Percentiles rank a stretch among this genome's conserved stretches.
Conservation (phyloP, 2,797 vertebrate genomes). For the Chanos chanos region DNA sequence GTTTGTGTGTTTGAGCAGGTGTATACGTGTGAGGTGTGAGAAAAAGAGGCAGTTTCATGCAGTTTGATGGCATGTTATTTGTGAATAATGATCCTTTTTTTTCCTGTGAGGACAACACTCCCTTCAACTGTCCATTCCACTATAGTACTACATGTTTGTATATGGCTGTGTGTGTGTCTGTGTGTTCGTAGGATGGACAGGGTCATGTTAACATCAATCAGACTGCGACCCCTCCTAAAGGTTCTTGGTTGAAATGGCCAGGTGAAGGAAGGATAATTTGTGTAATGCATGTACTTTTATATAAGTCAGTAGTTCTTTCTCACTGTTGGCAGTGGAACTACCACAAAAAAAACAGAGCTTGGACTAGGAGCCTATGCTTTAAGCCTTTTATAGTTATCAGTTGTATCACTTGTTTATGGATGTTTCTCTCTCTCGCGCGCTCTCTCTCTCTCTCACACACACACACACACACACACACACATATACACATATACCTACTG, state of each 20-base stretch:
- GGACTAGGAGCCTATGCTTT: slow-evolving; percentile 28
- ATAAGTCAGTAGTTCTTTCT: no score
- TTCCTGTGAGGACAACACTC: no score
- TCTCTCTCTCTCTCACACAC: no score
- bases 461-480: no score
- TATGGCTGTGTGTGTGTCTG: not conserved
- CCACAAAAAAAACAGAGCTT: no score
- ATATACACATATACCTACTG: no score
- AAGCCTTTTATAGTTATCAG: slow-evolving; percentile 26
- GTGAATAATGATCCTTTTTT: not conserved
- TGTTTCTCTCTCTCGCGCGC: no score
- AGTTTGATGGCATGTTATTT: not conserved
- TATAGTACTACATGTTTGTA: not conserved
- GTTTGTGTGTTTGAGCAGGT: not conserved
- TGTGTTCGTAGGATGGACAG: not conserved
- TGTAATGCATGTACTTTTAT: slow-evolving; percentile 66
- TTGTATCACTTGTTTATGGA: no score
- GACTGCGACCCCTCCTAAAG: not conserved
- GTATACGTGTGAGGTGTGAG: slow-evolving; percentile 27
- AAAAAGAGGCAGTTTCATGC: slow-evolving; percentile 18
- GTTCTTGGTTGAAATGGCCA: no score
- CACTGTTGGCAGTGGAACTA: no score
- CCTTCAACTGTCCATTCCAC: no score
- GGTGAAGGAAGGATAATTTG: slow-evolving; percentile 12
- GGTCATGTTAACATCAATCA: not conserved